Percentiles rank a stretch among this genome's conserved stretches.
Conservation (phyloP, 2,797 vertebrate species). For the Eulemur coronatus region DNA sequence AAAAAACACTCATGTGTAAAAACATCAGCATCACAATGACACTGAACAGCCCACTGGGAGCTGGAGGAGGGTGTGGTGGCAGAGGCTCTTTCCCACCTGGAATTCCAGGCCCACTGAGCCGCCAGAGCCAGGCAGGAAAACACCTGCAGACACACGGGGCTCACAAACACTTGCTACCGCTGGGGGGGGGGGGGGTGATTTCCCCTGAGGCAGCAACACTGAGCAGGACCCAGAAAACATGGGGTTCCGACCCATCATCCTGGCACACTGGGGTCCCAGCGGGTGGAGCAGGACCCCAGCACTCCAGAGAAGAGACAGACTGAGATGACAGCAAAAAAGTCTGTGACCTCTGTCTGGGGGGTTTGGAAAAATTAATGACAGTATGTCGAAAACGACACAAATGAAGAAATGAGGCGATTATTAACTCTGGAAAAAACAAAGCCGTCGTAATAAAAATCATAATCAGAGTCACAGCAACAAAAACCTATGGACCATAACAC, state of each 20-base stretch:
- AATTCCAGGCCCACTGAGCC: not conserved
- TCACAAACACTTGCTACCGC: not conserved
- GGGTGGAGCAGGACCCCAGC: not conserved
- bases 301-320: not conserved
- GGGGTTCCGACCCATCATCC: not conserved
- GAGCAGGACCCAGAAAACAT: accelerated
- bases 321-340: too few relatives aligned
- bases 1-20: not conserved
- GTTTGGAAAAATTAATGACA: not conserved
- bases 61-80: accelerated
- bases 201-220: not conserved
- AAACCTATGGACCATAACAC: not conserved
- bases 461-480: not conserved
- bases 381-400: accelerated
- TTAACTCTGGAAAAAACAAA: not conserved
- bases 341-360: too few relatives aligned
- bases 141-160: accelerated
- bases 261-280: too few relatives aligned
- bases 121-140: accelerated
- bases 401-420: accelerated
- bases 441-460: accelerated
- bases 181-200: too few relatives aligned
- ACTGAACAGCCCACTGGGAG: accelerated
- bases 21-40: not conserved
- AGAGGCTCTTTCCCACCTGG: not conserved